A percentile compares a stretch with the other conserved stretches of the same genome.
These are phyloP conservation scores for Apomyelois bistriatella DNA, from an alignment of 2,888 invertebrate genomes.

Conservation along the genomic window DNA sequence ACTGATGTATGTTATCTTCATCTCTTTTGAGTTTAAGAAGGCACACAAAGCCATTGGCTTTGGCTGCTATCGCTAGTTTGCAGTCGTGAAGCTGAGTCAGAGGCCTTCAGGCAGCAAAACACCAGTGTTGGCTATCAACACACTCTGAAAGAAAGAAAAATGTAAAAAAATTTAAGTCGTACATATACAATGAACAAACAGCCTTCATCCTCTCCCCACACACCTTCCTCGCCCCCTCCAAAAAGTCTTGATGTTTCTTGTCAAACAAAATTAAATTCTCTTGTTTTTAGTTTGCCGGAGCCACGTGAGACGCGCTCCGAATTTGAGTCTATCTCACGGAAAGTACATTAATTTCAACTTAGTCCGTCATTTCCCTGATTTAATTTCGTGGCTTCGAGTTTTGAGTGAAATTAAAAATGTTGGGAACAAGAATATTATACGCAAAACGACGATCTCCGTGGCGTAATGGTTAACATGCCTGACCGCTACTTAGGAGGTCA, in stretches of 20 bases:
- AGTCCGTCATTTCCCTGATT: conserved; percentile 1
- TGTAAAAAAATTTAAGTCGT: too few species aligned
- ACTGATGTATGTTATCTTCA: too few species aligned
- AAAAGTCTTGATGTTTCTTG: conserved; percentile 7
- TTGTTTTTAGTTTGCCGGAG: conserved; percentile 4
- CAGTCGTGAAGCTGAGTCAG: too few species aligned
- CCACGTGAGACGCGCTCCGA: conserved; percentile 2
- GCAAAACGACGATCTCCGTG: too few species aligned
- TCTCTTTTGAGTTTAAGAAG: too few species aligned
- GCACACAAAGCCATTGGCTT: too few species aligned
- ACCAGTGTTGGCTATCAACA: too few species aligned
- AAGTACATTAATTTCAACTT: conserved; percentile 7
- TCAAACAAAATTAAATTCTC: conserved; percentile 13
- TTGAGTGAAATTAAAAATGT: background rate
- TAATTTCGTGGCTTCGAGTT: background rate
- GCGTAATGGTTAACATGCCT: too few species aligned
- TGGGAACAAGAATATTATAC: background rate
- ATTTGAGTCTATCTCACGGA: background rate
- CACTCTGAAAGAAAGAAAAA: too few species aligned
- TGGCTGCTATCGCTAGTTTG: too few species aligned
- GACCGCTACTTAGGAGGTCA: too few species aligned
- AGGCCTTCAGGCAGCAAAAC: too few species aligned
- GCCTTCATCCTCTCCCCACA: background rate
- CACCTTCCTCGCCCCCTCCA: background rate
- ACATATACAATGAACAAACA: background rate